A percentile compares a stretch with the other conserved stretches of the same genome.
Evolutionary conservation across 2,888 invertebrate species (phyloP).

Genomic region (Ariolimax columbianus): DNA sequence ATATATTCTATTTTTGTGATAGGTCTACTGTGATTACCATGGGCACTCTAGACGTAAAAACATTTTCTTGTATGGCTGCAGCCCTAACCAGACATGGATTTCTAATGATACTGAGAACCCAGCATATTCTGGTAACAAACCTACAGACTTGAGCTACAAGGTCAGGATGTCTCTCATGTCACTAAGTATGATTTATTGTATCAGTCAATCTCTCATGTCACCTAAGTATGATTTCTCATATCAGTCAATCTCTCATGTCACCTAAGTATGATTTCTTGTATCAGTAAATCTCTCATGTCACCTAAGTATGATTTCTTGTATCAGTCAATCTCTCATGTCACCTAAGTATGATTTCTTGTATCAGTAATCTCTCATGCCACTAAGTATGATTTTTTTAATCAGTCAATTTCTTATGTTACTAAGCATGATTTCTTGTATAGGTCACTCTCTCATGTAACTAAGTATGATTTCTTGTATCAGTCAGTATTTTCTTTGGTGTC

Average conservation of each 20-base stretch:
- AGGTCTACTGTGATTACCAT: constrained; percentile 78
- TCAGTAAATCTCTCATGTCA: too few species aligned
- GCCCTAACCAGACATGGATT: constrained; percentile 78
- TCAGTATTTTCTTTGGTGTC: too few species aligned
- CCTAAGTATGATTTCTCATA: not conserved
- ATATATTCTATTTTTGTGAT: not conserved
- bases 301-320: not conserved
- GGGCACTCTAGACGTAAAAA: constrained; percentile 94
- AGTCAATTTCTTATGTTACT: not conserved
- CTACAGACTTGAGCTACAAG: constrained; percentile 74
- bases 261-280: too few species aligned
- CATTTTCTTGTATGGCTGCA: constrained; percentile 97
- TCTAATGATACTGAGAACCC: constrained; percentile 76
- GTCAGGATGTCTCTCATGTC: constrained; percentile 57
- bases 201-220: not conserved
- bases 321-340: not conserved
- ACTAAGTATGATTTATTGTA: not conserved
- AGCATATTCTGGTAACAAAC: constrained; percentile 64
- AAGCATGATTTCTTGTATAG: too few species aligned
- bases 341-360: too few species aligned
- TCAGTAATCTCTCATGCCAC: not conserved
- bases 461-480: too few species aligned
- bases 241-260: not conserved
- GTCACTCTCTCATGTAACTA: constrained; percentile 1
- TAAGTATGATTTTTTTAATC: not conserved